Conservation (phyloP, 2,113 vertebrate species). For the human (Homo sapiens) region DNA sequence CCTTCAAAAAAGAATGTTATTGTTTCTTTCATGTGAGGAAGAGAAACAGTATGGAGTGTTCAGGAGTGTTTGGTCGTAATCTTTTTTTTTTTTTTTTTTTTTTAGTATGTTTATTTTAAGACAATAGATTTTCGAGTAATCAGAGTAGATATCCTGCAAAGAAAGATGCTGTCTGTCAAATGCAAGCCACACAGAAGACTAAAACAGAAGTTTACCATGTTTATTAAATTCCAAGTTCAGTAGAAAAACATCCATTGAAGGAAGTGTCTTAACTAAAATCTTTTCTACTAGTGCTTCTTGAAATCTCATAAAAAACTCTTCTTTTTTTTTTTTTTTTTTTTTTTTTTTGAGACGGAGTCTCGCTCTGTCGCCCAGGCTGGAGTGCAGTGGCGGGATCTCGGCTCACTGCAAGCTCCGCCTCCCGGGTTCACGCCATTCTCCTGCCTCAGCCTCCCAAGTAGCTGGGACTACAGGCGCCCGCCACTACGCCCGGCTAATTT, state of each 20-base stretch:
- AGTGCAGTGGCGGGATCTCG: too few relatives aligned
- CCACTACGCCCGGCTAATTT: too few relatives aligned
- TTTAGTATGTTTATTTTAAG: conserved; percentile 18
- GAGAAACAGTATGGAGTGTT: neutral
- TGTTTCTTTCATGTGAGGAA: conserved; percentile 36
- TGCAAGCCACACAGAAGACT: neutral
- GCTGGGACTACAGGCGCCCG: too few relatives aligned
- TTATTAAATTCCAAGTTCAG: conserved; percentile 20
- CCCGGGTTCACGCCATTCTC: too few relatives aligned
- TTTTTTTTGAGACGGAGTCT: too few relatives aligned
- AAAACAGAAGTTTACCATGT: neutral
- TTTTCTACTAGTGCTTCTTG: neutral
- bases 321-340: too few relatives aligned
- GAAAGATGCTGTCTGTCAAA: neutral
- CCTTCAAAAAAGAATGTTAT: neutral
- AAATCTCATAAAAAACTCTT: conserved; percentile 9
- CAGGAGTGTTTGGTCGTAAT: neutral
- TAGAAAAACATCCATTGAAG: neutral
- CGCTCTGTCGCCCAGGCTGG: too few relatives aligned
- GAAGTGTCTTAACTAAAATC: neutral
- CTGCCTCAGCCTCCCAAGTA: too few relatives aligned
- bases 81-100: neutral
- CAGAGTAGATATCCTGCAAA: neutral
- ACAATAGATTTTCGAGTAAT: neutral
- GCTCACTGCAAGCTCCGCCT: too few relatives aligned